phyloP scores from a whole-genome alignment of 2,888 invertebrate genomes.

The Noctua janthe region DNA sequence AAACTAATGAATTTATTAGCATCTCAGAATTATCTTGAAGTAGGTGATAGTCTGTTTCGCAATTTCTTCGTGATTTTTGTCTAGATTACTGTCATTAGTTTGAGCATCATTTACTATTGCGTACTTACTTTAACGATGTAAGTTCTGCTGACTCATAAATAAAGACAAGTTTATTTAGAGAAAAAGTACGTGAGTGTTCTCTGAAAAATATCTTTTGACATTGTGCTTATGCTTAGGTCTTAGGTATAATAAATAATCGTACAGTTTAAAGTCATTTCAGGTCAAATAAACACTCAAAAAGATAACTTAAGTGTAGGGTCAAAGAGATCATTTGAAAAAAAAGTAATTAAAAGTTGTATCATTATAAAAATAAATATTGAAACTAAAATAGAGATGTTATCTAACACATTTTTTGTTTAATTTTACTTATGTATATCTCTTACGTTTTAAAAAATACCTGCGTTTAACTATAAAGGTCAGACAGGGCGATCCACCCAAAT shows the following conservation, averaged over 20 bases:
- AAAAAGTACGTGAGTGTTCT: background rate
- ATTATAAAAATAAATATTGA: background rate
- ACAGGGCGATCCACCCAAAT: slow-evolving; percentile 22
- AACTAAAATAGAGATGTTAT: slow-evolving; percentile 7
- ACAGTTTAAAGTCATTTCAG: background rate
- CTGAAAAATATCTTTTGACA: background rate
- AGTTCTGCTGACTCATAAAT: slow-evolving; percentile 1
- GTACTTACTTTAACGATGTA: slow-evolving; percentile 4
- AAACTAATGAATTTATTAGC: slow-evolving; percentile 22
- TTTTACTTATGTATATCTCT: background rate
- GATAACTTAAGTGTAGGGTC: background rate
- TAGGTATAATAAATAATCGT: background rate
- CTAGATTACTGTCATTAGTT: background rate
- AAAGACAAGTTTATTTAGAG: background rate
- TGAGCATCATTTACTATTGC: background rate
- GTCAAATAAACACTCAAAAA: background rate
- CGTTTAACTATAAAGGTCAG: slow-evolving; percentile 24
- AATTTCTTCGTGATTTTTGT: background rate
- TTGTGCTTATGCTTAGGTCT: background rate
- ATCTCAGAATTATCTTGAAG: slow-evolving; percentile 5
- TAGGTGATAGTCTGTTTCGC: background rate
- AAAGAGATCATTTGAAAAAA: background rate
- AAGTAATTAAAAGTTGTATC: background rate
- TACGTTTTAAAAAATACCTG: background rate
- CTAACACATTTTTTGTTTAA: background rate